Evolutionary conservation across 2,113 vertebrate species (phyloP), one percentile per base, ranked within the genome.

Genomic region (Atlantisia rogersi): DNA sequence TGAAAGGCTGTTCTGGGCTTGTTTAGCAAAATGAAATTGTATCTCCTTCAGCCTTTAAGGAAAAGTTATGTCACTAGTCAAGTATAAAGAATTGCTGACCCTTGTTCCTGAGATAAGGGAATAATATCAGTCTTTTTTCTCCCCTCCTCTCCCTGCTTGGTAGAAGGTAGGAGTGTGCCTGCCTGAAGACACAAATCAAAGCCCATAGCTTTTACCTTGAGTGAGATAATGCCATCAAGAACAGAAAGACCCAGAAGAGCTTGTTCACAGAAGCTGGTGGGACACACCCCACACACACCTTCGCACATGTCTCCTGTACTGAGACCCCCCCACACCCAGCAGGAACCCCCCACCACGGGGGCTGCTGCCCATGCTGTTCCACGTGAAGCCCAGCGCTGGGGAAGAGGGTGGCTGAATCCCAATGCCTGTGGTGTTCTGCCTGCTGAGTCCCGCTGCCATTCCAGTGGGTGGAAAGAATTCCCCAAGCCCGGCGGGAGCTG

Each of bases 21-120:
- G 88, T 90, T 94, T 94, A 93, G 88, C 85, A 55, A 82, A 92
- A 87, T 90, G 88, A 81, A 91, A 89, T 77, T 53, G 76, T 87
- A 91, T 94, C 90, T 89, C 56, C 62, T 65, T 70, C 65, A 70
- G 88, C 94, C 91, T 92, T 85, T 90, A 52, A 92, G 85, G 77
- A 48, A 69, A 69, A 83, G 79, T 44, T 81, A 8, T 90, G 90
- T 90, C 88, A 74, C 64, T 37, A 77, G 75, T 90, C 85, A 48
- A 67, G 82, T 70, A 11, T 44, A 63, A 92, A 91, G 81, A 50
- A 88, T 67, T 52, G 40, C 78, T 86, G 79, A 76, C 86, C 88
- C 88, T 85, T 75, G 18, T 52, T 90, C 82, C 82, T 62, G 75
- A 92, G 91, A 95, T 94, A 93, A 93, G 92, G 70, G 25, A 68